Evolutionary conservation across 2,888 invertebrate species (phyloP).

Genomic region (Meteorus cinctellus): DNA sequence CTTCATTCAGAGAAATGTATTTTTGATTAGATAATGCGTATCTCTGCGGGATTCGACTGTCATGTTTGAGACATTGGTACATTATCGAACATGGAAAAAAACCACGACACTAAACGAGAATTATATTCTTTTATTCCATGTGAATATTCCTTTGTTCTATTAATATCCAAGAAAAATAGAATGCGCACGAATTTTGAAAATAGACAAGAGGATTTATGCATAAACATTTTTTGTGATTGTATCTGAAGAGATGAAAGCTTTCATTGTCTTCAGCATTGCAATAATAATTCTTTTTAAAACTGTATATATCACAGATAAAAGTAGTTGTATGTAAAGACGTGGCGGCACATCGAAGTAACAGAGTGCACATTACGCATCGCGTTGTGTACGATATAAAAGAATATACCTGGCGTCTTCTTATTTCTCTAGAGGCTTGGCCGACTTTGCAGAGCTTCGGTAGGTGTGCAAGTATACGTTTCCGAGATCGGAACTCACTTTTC

Average conservation of each 20-base stretch:
- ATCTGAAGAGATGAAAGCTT: slow-evolving; percentile 41
- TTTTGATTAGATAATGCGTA: too few relatives aligned
- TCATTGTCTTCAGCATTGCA: slow-evolving; percentile 44
- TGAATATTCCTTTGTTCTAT: background rate
- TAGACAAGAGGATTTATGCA: too few relatives aligned
- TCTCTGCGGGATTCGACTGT: too few relatives aligned
- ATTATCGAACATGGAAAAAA: too few relatives aligned
- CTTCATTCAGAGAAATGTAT: too few relatives aligned
- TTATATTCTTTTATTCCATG: too few relatives aligned
- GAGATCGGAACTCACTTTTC: slow-evolving; percentile 52
- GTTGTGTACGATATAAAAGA: slow-evolving; percentile 24
- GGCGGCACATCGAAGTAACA: slow-evolving; percentile 15
- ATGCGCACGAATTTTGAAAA: too few relatives aligned
- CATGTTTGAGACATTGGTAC: too few relatives aligned
- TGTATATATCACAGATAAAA: slow-evolving; percentile 9
- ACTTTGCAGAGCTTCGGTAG: slow-evolving; percentile 19
- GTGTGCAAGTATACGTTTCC: slow-evolving; percentile 32
- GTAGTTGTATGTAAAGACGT: slow-evolving; percentile 11
- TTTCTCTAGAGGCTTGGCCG: slow-evolving; percentile 60
- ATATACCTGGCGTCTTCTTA: slow-evolving; percentile 53
- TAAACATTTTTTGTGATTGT: slow-evolving; percentile 4
- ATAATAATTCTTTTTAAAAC: slow-evolving; percentile 46
- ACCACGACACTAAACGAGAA: too few relatives aligned
- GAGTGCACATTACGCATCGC: slow-evolving; percentile 33
- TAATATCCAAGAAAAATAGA: background rate